These are phyloP conservation scores for Ostrea denselamellosa DNA, from an alignment of 1,140 invertebrate species.

Conservation along the genomic window DNA sequence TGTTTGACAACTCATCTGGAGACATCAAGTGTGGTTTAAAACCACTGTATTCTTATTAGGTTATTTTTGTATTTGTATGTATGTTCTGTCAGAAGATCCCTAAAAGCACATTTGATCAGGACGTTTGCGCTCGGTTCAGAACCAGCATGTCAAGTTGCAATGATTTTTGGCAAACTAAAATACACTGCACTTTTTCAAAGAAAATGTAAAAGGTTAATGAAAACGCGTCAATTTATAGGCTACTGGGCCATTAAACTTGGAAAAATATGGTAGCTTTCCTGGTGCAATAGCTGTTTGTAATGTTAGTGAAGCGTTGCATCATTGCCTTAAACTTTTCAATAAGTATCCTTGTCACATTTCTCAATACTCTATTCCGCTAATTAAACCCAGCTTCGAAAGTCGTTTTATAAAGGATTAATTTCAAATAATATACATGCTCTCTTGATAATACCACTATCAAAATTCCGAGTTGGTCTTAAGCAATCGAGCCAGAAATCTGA, in stretches of 20 bases:
- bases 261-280: neutral
- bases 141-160: neutral
- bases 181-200: neutral
- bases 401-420: neutral
- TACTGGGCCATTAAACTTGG: neutral
- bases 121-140: neutral
- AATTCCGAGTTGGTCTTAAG: neutral
- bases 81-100: neutral
- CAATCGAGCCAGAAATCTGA: neutral
- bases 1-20: neutral
- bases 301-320: neutral
- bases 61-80: constrained; percentile 11
- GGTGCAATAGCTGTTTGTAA: neutral
- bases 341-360: neutral
- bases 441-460: neutral
- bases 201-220: neutral
- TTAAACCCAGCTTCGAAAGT: neutral
- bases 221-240: neutral
- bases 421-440: neutral
- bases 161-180: neutral
- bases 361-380: neutral
- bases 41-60: constrained; percentile 1
- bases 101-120: neutral
- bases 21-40: constrained; percentile 4
- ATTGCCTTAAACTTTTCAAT: neutral